Evolutionary conservation across 2,888 invertebrate species (phyloP).

Genomic region (Dromius quadrimaculatus): DNA sequence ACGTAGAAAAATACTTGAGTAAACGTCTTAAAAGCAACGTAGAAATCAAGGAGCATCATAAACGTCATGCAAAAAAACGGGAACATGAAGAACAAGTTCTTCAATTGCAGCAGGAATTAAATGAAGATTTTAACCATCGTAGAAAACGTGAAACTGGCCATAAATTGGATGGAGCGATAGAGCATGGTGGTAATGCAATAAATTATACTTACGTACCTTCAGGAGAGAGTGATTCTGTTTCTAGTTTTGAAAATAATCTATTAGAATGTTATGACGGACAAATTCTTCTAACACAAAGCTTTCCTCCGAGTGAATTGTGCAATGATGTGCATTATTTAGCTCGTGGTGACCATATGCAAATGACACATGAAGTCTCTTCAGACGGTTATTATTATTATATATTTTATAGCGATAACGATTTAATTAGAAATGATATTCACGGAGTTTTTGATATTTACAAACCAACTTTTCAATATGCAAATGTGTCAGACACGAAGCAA

Average conservation of each 20-base stretch:
- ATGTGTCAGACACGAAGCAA: slow-evolving; percentile 74
- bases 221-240: slow-evolving; percentile 76
- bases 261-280: slow-evolving; percentile 82
- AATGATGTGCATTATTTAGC: slow-evolving; percentile 78
- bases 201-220: slow-evolving; percentile 69
- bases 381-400: slow-evolving; percentile 92
- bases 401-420: slow-evolving; percentile 88
- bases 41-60: slow-evolving; percentile 48
- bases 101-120: slow-evolving; percentile 39
- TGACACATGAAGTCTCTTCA: slow-evolving; percentile 77
- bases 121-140: slow-evolving; percentile 19
- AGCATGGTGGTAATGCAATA: slow-evolving; percentile 80
- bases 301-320: slow-evolving; percentile 78
- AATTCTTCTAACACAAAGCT: slow-evolving; percentile 79
- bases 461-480: slow-evolving; percentile 83
- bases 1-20: slow-evolving; percentile 55
- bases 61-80: slow-evolving; percentile 53
- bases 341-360: slow-evolving; percentile 76
- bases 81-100: slow-evolving; percentile 54
- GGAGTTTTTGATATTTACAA: slow-evolving; percentile 88
- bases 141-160: slow-evolving; percentile 45
- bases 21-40: slow-evolving; percentile 56
- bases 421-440: slow-evolving; percentile 83
- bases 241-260: slow-evolving; percentile 85
- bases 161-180: slow-evolving; percentile 77